Evolutionary conservation across 2,113 vertebrate genomes (phyloP), one percentile per base, ranked within the genome.

Genomic region (Thalassoma bifasciatum): DNA sequence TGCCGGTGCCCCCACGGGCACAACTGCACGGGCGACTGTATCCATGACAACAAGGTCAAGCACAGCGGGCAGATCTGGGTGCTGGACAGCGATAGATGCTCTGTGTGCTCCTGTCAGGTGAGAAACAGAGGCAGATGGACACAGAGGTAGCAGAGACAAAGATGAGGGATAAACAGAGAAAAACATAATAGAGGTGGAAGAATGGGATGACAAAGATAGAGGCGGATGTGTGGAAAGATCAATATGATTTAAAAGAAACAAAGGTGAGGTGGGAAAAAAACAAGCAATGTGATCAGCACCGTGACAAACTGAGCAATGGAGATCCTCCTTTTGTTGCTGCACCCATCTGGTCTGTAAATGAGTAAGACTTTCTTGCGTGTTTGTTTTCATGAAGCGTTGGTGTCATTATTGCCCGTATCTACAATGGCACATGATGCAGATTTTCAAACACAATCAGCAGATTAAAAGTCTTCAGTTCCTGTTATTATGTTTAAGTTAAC

Each of bases 51-150:
- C 47, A 98, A 94, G 92, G 92, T 98, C 89, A 99, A 99, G 72
- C 97, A 99, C 94, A 98, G 93, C 0, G 96, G 98, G 59, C 98
- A 99, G 93, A 98, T 99, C 66, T 99, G 98, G 98, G 96, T 99
- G 81, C 89, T 99, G 92, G 97, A 99, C 73, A 97, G 95, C 13
- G 98, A 99, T 91, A 91, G 96, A 53, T 99, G 98, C 89, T 98
- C 98, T 0, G 97, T 99, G 75, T 99, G 98, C 87, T 99, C 97
- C 0, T 99, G 98, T 86, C 97, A 99, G 96, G 91, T 95, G 65
- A 92, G 88, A 47, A 51, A 46, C 73, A 50, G 67, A 34, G 34
- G 19, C 26, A 38, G 71, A 30, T 57, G 54, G 53, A 74, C 6
- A 2, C 13, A 1, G 62, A 61, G 58, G 21, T 13, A 14, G 59